A percentile compares a stretch with the other conserved stretches of the same genome.
Conservation (phyloP, 1,140 invertebrate genomes). For the Heliconius congener region DNA sequence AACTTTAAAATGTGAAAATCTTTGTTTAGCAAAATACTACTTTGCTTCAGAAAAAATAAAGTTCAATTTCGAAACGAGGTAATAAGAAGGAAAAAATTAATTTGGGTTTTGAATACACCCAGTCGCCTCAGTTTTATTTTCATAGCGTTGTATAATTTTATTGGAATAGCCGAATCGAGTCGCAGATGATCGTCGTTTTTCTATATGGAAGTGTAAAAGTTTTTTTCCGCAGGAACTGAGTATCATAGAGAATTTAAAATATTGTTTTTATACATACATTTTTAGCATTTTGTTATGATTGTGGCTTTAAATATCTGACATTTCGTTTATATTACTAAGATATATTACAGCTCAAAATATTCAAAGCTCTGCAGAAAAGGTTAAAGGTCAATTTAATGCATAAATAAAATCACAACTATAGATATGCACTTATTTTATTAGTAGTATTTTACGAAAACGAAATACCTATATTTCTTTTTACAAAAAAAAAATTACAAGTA, state of each 20-base stretch:
- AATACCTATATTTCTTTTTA: too few species aligned
- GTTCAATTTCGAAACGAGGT: constrained; percentile 34
- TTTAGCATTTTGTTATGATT: neutral
- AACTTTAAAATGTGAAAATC: constrained; percentile 30
- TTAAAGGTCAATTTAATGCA: too few species aligned
- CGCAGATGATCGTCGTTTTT: constrained; percentile 46
- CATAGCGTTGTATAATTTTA: constrained; percentile 69
- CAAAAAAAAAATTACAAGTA: too few species aligned
- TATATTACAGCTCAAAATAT: too few species aligned
- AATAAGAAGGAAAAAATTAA: constrained; percentile 41
- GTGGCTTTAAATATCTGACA: neutral
- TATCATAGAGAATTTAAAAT: neutral
- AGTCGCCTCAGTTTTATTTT: constrained; percentile 62
- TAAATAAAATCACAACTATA: too few species aligned
- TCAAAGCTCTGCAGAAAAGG: too few species aligned
- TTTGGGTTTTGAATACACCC: constrained; percentile 45
- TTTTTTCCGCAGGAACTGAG: constrained; percentile 7
- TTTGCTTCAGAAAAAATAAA: constrained; percentile 35
- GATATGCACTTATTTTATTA: too few species aligned
- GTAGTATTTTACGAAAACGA: too few species aligned
- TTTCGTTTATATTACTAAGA: too few species aligned
- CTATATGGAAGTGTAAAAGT: constrained; percentile 42
- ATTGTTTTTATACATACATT: neutral
- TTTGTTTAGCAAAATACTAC: constrained; percentile 24
- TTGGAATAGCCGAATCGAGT: constrained; percentile 57